A percentile compares a stretch with the other conserved stretches of the same genome.
These are phyloP conservation scores for Tetranychus cinnabarinus DNA, from an alignment of 1,140 invertebrate species.

Conservation along the genomic window DNA sequence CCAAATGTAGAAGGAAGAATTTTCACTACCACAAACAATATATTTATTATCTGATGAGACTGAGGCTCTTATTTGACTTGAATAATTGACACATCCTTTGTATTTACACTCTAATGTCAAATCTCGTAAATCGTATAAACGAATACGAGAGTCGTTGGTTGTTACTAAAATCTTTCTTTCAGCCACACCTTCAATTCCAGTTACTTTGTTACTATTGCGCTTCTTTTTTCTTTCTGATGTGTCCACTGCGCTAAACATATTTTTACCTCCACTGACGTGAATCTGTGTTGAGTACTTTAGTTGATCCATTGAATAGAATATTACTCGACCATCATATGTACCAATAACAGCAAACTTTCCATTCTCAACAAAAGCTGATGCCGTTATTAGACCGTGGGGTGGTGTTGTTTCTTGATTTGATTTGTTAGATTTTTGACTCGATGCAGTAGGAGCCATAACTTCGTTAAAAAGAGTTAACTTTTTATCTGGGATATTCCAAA, in stretches of 20 bases:
- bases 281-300: constrained; percentile 12
- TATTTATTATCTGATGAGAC: constrained; percentile 88
- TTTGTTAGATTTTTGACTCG: constrained; percentile 1
- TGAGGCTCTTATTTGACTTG: constrained; percentile 85
- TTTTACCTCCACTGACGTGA: constrained; percentile 15
- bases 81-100: constrained; percentile 74
- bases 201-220: constrained; percentile 7
- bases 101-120: constrained; percentile 91
- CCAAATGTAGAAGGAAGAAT: constrained; percentile 94
- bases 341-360: constrained; percentile 29
- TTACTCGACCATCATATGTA: constrained; percentile 29
- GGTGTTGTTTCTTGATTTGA: constrained; percentile 6
- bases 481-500: constrained; percentile 33
- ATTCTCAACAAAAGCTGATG: constrained; percentile 28
- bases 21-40: constrained; percentile 90
- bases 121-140: constrained; percentile 87
- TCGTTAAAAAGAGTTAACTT: constrained; percentile 29
- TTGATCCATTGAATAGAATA: constrained; percentile 28
- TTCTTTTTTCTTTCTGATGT: background rate
- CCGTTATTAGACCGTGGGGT: constrained; percentile 25
- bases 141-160: constrained; percentile 88
- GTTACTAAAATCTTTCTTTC: constrained; percentile 54
- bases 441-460: constrained; percentile 14
- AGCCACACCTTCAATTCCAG: constrained; percentile 12
- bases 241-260: constrained; percentile 9